phyloP scores from a whole-genome alignment of 2,797 vertebrate genomes.

The Pachyuromys duprasi region DNA sequence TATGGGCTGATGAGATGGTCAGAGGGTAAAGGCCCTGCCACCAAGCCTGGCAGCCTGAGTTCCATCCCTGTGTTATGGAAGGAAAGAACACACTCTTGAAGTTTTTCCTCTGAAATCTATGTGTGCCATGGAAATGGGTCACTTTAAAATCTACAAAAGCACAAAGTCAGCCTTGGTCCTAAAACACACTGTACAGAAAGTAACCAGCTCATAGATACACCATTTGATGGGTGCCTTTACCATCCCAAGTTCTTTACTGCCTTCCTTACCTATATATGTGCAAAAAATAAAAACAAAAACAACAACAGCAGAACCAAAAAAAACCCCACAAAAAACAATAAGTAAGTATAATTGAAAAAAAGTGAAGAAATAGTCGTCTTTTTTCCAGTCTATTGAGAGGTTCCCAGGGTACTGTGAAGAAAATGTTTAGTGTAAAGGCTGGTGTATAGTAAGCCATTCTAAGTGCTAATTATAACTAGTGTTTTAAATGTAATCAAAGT shows the following conservation, averaged over 20 bases:
- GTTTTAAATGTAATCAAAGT: neutral
- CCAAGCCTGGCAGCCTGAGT: neutral
- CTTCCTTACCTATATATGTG: neutral
- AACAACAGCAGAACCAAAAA: too few species aligned
- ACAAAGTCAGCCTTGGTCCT: neutral
- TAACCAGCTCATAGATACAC: neutral
- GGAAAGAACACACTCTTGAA: neutral
- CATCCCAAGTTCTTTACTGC: too few species aligned
- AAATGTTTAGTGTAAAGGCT: neutral
- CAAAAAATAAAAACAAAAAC: neutral
- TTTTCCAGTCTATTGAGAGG: neutral
- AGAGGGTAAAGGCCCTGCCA: neutral
- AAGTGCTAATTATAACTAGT: conserved; percentile 13
- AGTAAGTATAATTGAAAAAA: neutral
- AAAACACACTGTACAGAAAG: neutral
- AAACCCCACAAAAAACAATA: neutral
- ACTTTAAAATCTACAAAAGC: neutral
- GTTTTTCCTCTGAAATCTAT: neutral
- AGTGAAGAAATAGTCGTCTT: neutral
- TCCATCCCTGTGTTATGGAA: neutral
- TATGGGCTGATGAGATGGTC: neutral
- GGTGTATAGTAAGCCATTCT: neutral
- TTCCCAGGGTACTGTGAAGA: neutral
- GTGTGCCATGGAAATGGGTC: neutral
- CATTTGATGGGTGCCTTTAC: neutral